Conservation (phyloP, 23 tunicate genomes). For the Botrylloides violaceus region DNA sequence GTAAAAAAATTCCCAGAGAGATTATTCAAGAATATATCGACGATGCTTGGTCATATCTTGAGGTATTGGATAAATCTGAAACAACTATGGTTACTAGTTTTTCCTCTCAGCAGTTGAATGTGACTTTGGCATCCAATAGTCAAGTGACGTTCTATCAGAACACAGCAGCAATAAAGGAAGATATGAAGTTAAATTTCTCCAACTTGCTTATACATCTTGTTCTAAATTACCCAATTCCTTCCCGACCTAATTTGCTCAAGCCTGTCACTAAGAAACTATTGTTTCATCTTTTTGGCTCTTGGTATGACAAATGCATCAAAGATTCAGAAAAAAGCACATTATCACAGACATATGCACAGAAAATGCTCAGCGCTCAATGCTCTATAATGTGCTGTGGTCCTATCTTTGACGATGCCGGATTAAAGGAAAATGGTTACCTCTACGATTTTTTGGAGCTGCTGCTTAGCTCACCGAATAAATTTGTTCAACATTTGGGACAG, state of each 20-base stretch:
- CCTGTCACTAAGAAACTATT: constrained; percentile 33
- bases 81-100: constrained; percentile 8
- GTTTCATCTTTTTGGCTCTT: constrained; percentile 61
- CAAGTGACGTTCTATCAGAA: background rate
- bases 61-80: constrained; percentile 10
- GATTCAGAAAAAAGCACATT: background rate
- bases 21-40: constrained; percentile 15
- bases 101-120: constrained; percentile 7
- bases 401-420: constrained; percentile 37
- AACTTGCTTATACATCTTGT: constrained; percentile 27
- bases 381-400: constrained; percentile 72
- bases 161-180: constrained; percentile 1
- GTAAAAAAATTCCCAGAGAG: background rate
- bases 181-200: constrained; percentile 16
- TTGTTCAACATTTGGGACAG: constrained; percentile 28
- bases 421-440: constrained; percentile 31
- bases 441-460: constrained; percentile 65
- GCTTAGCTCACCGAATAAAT: constrained; percentile 14
- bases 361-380: constrained; percentile 62
- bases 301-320: constrained; percentile 49
- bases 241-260: constrained; percentile 22
- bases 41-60: constrained; percentile 2
- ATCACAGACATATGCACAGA: constrained; percentile 1
- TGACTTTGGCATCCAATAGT: background rate
- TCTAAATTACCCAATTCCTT: constrained; percentile 31